Percentiles rank a stretch among this genome's conserved stretches.
Conservation (phyloP, 2,888 invertebrate species). For the Aplocera efformata region DNA sequence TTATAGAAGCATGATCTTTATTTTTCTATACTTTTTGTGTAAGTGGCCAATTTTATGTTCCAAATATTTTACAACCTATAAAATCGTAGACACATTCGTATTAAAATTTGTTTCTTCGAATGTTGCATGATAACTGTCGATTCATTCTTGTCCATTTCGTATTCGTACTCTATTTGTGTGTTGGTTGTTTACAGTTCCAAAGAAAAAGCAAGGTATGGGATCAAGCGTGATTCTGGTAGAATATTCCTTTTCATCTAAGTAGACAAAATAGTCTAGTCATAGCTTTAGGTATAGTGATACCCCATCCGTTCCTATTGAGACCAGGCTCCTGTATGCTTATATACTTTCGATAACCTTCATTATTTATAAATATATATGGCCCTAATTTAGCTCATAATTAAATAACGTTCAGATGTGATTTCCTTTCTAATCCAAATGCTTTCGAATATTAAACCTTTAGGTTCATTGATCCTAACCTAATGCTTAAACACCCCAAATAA, state of each 20-base stretch:
- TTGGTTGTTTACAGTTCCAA: slow-evolving; percentile 90
- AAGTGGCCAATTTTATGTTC: slow-evolving; percentile 7
- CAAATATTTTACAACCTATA: slow-evolving; percentile 7
- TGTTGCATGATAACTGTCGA: slow-evolving; percentile 56
- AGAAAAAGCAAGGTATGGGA: slow-evolving; percentile 86
- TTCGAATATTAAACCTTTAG: slow-evolving; percentile 31
- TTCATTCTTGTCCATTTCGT: slow-evolving; percentile 54
- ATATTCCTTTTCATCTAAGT: slow-evolving; percentile 78
- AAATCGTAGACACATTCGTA: slow-evolving; percentile 8
- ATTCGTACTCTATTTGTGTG: slow-evolving; percentile 77
- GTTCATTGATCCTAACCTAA: slow-evolving; percentile 31
- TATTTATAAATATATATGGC: too few species aligned
- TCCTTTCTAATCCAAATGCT: slow-evolving; percentile 36
- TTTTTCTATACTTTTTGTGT: slow-evolving; percentile 5
- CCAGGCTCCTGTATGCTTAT: slow-evolving; percentile 44
- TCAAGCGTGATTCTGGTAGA: slow-evolving; percentile 80
- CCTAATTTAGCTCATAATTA: not conserved
- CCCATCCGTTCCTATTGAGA: slow-evolving; percentile 33
- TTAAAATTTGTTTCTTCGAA: slow-evolving; percentile 17
- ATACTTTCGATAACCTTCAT: not conserved
- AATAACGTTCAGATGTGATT: slow-evolving; percentile 41
- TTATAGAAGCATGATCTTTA: slow-evolving; percentile 23
- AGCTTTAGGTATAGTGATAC: slow-evolving; percentile 64
- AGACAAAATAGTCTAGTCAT: slow-evolving; percentile 71
- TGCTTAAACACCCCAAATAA: slow-evolving; percentile 29